A percentile compares a stretch with the other conserved stretches of the same genome.
phyloP scores from a whole-genome alignment of 2,113 vertebrate species.

The Dascyllus trimaculatus region DNA sequence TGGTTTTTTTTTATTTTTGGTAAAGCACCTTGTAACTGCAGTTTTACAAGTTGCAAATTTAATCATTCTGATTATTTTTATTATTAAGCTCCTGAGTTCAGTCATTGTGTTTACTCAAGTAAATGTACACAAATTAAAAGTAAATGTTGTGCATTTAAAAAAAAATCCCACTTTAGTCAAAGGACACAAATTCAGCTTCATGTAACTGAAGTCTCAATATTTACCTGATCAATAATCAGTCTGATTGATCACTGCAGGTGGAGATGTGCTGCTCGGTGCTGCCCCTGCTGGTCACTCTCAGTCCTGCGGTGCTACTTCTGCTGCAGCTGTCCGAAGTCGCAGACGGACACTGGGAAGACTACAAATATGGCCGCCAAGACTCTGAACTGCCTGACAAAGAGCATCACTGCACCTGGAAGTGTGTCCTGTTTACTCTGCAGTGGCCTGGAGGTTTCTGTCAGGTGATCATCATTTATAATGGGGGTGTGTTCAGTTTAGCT shows the following conservation, averaged over 20 bases:
- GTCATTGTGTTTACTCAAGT: too few relatives aligned
- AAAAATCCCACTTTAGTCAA: too few relatives aligned
- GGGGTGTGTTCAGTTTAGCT: too few relatives aligned
- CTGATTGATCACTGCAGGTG: neutral
- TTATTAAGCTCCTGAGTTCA: too few relatives aligned
- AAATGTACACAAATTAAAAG: too few relatives aligned
- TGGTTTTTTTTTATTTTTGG: too few relatives aligned
- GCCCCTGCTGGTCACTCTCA: constrained; percentile 45
- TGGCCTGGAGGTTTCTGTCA: constrained; percentile 84
- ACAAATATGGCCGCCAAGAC: constrained; percentile 51
- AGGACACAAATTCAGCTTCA: neutral
- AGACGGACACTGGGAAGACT: constrained; percentile 29
- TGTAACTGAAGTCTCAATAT: neutral
- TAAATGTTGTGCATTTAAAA: too few relatives aligned
- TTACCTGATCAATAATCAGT: neutral
- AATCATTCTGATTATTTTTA: too few relatives aligned
- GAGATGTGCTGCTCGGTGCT: constrained; percentile 43
- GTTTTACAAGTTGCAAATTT: too few relatives aligned
- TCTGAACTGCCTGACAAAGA: fast-evolving
- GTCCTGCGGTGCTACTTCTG: constrained; percentile 34
- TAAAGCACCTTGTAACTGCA: too few relatives aligned
- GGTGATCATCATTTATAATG: constrained; percentile 59
- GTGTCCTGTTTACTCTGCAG: constrained; percentile 78
- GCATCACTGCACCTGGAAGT: constrained; percentile 75
- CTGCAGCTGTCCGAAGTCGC: neutral